phyloP scores from a whole-genome alignment of 2,888 invertebrate genomes.

The Dromius quadrimaculatus region DNA sequence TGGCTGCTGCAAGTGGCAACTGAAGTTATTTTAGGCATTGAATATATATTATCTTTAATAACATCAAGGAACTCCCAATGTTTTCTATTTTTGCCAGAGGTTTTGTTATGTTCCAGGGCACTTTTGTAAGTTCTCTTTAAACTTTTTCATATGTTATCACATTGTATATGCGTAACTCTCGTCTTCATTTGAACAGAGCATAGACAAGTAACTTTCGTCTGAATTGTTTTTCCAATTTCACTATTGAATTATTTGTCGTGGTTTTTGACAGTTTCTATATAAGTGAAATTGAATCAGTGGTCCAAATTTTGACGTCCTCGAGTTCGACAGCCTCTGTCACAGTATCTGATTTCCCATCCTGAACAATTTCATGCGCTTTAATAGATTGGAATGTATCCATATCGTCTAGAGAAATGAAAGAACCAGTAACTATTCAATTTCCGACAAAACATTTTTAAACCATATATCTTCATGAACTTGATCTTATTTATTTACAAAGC shows the following conservation, averaged over 20 bases:
- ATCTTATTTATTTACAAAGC: no score
- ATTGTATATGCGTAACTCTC: neutral
- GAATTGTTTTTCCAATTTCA: neutral
- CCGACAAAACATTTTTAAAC: no score
- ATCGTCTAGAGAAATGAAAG: no score
- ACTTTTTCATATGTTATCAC: conserved; percentile 17
- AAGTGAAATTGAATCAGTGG: neutral
- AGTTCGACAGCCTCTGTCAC: neutral
- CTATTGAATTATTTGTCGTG: neutral
- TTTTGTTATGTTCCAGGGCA: neutral
- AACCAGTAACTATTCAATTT: no score
- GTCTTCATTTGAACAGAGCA: neutral
- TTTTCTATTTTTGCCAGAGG: neutral
- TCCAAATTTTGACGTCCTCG: neutral
- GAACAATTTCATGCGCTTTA: neutral
- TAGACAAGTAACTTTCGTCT: conserved; percentile 6
- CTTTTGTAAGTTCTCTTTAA: neutral
- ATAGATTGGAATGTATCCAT: no score
- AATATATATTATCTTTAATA: neutral
- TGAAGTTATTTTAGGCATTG: conserved; percentile 47
- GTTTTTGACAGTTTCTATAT: neutral
- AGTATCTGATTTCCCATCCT: neutral
- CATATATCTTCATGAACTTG: no score
- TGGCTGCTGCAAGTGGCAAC: conserved; percentile 39
- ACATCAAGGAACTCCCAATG: neutral